A percentile compares a stretch with the other conserved stretches of the same genome.
Evolutionary conservation across 2,888 invertebrate genomes (phyloP).

Genomic region (Nomada ruficornis): DNA sequence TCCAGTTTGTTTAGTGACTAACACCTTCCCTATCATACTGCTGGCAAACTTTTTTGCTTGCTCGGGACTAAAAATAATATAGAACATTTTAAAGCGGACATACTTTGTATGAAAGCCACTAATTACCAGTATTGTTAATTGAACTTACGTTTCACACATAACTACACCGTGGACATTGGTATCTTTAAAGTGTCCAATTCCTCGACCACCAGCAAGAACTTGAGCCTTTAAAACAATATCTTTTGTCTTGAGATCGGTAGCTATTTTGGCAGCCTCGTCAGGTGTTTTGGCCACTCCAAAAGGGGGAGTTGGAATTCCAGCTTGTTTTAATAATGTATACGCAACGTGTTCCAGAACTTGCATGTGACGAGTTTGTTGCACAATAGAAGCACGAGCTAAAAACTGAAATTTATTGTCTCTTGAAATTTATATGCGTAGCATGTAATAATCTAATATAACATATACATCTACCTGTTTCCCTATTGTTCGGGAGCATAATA

Average conservation of each 20-base stretch:
- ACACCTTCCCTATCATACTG: slow-evolving; percentile 95
- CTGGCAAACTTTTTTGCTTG: slow-evolving; percentile 91
- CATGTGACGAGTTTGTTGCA: slow-evolving; percentile 87
- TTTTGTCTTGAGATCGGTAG: slow-evolving; percentile 89
- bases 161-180: slow-evolving; percentile 97
- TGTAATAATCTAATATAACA: neutral
- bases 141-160: slow-evolving; percentile 91
- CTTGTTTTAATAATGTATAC: slow-evolving; percentile 92
- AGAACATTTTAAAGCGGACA: neutral
- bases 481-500: slow-evolving; percentile 20
- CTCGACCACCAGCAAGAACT: slow-evolving; percentile 96
- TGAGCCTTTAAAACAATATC: slow-evolving; percentile 94
- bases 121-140: neutral
- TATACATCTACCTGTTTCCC: slow-evolving; percentile 51
- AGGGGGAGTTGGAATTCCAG: slow-evolving; percentile 94
- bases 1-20: slow-evolving; percentile 98
- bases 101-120: no score
- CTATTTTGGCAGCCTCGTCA: slow-evolving; percentile 91
- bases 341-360: slow-evolving; percentile 97
- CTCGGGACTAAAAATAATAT: slow-evolving; percentile 87
- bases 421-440: neutral
- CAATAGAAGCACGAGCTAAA: slow-evolving; percentile 81
- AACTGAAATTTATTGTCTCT: slow-evolving; percentile 49
- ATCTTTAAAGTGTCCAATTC: slow-evolving; percentile 95
- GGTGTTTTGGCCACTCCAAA: slow-evolving; percentile 93